phyloP scores from a whole-genome alignment of 2,113 vertebrate genomes.

The Chloroceryle aenea region DNA sequence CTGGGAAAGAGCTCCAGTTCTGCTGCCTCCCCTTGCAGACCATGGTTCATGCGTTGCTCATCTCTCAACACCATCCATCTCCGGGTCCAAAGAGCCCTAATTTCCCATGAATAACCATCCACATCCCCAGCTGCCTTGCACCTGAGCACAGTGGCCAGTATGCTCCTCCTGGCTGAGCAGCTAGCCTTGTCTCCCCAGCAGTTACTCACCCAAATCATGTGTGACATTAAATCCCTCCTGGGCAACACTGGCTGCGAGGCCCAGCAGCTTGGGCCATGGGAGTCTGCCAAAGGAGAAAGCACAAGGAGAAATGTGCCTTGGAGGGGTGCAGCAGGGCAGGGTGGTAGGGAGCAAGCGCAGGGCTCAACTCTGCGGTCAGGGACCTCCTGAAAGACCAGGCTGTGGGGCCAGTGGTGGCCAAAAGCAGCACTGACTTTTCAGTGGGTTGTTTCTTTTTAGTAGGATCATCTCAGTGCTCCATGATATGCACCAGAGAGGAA shows the following conservation, averaged over 20 bases:
- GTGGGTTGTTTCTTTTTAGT: not conserved
- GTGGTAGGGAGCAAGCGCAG: not conserved
- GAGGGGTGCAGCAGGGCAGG: not conserved
- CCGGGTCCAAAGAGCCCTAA: not conserved
- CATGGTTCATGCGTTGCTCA: accelerated
- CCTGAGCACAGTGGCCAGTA: not conserved
- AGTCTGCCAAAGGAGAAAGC: conserved; percentile 76
- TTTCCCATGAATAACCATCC: not conserved
- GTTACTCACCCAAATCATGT: conserved; percentile 89
- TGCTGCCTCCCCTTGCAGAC: not conserved
- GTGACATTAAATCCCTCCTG: conserved; percentile 94
- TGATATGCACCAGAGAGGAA: not conserved
- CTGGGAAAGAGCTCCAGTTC: not conserved
- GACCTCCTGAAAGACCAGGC: not conserved
- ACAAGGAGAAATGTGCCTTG: not conserved
- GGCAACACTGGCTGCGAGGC: conserved; percentile 85
- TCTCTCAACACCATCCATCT: not conserved
- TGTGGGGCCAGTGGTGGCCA: not conserved
- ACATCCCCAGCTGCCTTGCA: not conserved
- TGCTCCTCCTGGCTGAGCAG: not conserved
- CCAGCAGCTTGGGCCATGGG: conserved; percentile 87
- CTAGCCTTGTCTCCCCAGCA: not conserved
- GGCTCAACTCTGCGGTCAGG: accelerated
- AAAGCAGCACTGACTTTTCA: not conserved
- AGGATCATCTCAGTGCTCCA: not conserved